Percentiles rank a stretch among this genome's conserved stretches.
phyloP scores from a whole-genome alignment of 2,888 invertebrate species.

The Liposcelis brunnea region DNA sequence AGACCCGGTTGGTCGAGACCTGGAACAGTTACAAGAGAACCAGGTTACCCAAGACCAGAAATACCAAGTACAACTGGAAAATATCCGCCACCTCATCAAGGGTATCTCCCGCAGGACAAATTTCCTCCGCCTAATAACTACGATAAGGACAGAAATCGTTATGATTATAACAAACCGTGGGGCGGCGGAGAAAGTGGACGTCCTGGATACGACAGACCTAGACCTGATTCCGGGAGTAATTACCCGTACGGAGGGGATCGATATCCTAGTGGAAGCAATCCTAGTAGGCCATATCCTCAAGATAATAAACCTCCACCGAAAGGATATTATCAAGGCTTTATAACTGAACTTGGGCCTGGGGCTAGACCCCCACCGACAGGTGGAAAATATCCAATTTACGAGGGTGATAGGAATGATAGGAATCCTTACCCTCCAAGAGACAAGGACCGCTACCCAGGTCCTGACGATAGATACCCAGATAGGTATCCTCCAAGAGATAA shows the following conservation, averaged over 20 bases:
- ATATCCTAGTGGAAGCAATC: background rate
- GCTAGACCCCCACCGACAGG: no score
- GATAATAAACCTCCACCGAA: no score
- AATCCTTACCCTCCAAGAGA: no score
- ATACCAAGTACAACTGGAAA: background rate
- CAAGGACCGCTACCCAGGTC: no score
- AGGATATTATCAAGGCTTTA: constrained; percentile 2
- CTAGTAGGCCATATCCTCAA: background rate
- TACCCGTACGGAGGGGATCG: background rate
- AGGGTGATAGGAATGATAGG: no score
- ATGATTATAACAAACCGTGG: no score
- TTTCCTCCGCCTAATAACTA: background rate
- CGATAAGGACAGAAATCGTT: background rate
- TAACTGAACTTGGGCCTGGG: background rate
- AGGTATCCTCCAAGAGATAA: no score
- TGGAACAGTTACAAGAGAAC: background rate
- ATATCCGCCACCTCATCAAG: background rate
- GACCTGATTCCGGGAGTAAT: background rate
- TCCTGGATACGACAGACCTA: background rate
- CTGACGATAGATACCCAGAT: background rate
- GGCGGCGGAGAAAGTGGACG: background rate
- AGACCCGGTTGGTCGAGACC: background rate
- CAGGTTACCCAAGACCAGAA: background rate
- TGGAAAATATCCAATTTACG: no score
- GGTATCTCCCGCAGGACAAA: background rate